These are phyloP conservation scores for Protonibea diacanthus DNA, from an alignment of 2,797 vertebrate species.

Conservation along the genomic window DNA sequence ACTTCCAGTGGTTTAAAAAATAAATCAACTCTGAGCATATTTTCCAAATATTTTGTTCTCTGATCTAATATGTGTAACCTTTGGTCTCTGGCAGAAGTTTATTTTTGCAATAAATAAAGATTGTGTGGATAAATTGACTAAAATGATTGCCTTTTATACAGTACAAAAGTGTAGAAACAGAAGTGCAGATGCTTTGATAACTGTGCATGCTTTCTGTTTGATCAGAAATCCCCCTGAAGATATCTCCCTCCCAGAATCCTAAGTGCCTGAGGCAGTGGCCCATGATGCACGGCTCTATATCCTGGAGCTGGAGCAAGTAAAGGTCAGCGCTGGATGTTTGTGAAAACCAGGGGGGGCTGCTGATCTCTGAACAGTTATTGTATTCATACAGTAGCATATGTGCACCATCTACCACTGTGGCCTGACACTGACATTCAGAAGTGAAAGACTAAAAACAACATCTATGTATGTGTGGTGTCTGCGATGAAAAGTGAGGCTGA, in stretches of 20 bases:
- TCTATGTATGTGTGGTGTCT: conserved; percentile 18
- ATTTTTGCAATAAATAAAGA: conserved; percentile 39
- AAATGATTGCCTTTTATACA: conserved; percentile 72
- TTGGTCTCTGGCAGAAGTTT: conserved; percentile 17
- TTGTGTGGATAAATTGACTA: conserved; percentile 44
- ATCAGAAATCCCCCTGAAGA: conserved; percentile 79
- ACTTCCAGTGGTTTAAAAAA: neutral
- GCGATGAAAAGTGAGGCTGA: conserved; percentile 55
- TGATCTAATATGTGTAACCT: neutral
- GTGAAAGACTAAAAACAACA: conserved; percentile 25
- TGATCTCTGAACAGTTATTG: conserved; percentile 74
- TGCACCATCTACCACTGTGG: conserved; percentile 51
- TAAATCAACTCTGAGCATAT: neutral
- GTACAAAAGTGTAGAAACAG: conserved; percentile 76
- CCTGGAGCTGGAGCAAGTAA: conserved; percentile 79
- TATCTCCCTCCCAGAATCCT: conserved; percentile 74
- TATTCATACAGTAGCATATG: conserved; percentile 69
- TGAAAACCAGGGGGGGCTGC: conserved; percentile 70
- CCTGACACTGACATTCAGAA: conserved; percentile 70
- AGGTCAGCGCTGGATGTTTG: conserved; percentile 83
- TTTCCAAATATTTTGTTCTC: conserved; percentile 11
- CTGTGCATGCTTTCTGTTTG: conserved; percentile 74
- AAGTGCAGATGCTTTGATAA: conserved; percentile 79
- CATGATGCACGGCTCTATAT: conserved; percentile 80
- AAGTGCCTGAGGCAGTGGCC: conserved; percentile 80